Percentiles rank a stretch among this genome's conserved stretches.
These are phyloP conservation scores for Plecotus auritus DNA, from an alignment of 2,113 vertebrate genomes.

Conservation along the genomic window DNA sequence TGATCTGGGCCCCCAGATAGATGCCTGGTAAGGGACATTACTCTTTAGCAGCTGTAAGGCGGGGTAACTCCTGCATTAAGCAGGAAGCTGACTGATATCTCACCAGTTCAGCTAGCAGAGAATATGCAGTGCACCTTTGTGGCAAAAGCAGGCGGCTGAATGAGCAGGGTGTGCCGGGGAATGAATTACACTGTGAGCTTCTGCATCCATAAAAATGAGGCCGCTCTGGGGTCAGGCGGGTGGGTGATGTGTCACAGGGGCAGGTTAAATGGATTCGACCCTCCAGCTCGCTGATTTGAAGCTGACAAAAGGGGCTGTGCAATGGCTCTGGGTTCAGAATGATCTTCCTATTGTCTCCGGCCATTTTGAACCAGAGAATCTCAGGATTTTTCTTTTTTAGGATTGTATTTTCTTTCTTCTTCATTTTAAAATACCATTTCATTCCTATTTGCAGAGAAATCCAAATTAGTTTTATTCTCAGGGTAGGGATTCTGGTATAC, in stretches of 20 bases:
- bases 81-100: conserved; percentile 55
- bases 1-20: background rate
- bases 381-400: conserved; percentile 16
- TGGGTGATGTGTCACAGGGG: conserved; percentile 68
- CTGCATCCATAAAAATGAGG: conserved; percentile 75
- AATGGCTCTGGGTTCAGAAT: conserved; percentile 39
- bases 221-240: conserved; percentile 63
- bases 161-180: conserved; percentile 61
- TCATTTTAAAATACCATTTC: background rate
- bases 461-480: conserved; percentile 6
- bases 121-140: conserved; percentile 50
- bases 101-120: conserved; percentile 45
- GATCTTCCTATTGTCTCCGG: conserved; percentile 63
- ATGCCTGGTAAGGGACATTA: background rate
- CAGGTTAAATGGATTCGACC: conserved; percentile 74
- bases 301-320: conserved; percentile 66
- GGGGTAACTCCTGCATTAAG: conserved; percentile 38
- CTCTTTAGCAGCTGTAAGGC: conserved; percentile 22
- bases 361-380: conserved; percentile 49
- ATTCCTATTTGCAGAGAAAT: conserved; percentile 37
- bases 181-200: conserved; percentile 71
- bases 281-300: conserved; percentile 66
- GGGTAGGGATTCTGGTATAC: conserved; percentile 75
- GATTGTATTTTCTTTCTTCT: conserved; percentile 13
- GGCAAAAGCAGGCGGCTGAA: conserved; percentile 53